A percentile compares a stretch with the other conserved stretches of the same genome.
Conservation (phyloP, 2,113 vertebrate genomes). For the Lepus europaeus region DNA sequence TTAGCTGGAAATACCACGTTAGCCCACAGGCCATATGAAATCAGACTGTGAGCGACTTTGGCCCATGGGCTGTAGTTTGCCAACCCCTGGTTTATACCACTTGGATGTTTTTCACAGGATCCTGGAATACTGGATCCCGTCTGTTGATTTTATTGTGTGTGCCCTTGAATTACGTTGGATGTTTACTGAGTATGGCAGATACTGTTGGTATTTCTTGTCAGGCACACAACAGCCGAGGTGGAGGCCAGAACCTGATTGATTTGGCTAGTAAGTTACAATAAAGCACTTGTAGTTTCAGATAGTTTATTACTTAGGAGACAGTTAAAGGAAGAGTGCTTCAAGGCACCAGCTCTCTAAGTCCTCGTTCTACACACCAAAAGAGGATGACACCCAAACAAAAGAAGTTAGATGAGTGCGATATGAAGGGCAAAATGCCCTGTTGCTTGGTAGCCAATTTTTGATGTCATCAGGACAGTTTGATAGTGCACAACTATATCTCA, state of each 20-base stretch:
- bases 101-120: neutral
- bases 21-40: neutral
- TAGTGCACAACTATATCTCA: neutral
- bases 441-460: neutral
- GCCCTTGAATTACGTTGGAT: neutral
- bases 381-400: neutral
- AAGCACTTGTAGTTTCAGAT: neutral
- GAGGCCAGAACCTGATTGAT: neutral
- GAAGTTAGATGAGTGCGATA: neutral
- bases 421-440: neutral
- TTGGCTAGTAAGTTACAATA: neutral
- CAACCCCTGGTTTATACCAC: neutral
- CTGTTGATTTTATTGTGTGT: neutral
- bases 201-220: neutral
- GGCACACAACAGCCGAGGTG: neutral
- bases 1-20: neutral
- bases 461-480: neutral
- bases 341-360: neutral
- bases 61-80: neutral
- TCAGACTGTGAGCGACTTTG: neutral
- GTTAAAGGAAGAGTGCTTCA: neutral
- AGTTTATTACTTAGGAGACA: neutral
- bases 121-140: neutral
- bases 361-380: neutral
- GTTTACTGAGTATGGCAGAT: neutral